A percentile compares a stretch with the other conserved stretches of the same genome.
Conservation (phyloP, 2,113 vertebrate genomes). For the Seriola dumerili region DNA sequence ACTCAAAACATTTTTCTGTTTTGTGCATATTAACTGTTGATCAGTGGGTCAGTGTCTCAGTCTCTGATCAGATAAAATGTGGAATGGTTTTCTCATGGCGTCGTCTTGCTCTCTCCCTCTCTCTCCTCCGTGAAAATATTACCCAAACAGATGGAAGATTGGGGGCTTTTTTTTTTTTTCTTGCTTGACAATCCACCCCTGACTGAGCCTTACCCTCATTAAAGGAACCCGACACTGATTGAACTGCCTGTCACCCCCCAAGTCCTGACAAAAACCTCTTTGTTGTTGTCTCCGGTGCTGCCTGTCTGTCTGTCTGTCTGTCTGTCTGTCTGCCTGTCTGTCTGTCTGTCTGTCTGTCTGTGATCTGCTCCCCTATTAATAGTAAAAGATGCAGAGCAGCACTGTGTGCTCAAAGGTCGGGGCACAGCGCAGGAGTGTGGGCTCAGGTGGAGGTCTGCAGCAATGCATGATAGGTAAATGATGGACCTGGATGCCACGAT, state of each 20-base stretch:
- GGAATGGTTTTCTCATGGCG: neutral
- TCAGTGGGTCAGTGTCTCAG: conserved; percentile 12
- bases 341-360: conserved; percentile 11
- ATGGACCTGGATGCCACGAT: neutral
- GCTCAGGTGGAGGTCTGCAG: conserved; percentile 4
- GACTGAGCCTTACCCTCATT: conserved; percentile 53
- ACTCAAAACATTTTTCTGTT: neutral
- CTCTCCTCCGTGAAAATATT: conserved; percentile 12
- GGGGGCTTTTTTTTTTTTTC: conserved; percentile 37
- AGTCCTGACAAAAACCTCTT: conserved; percentile 53
- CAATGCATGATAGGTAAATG: neutral
- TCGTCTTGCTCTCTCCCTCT: neutral
- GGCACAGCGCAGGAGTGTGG: neutral
- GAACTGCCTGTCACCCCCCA: conserved; percentile 20
- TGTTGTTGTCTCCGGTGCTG: conserved; percentile 32
- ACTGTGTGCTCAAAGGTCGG: conserved; percentile 1
- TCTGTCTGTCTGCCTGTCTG: conserved; percentile 7
- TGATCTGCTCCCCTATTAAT: conserved; percentile 11
- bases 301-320: neutral
- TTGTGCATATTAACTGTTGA: neutral
- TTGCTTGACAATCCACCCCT: conserved; percentile 48
- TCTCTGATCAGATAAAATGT: neutral
- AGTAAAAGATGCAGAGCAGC: conserved; percentile 11
- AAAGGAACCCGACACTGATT: conserved; percentile 55
- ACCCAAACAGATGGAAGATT: conserved; percentile 46